Evolutionary conservation across 2,797 vertebrate species (phyloP).

Genomic region (Pangasius djambal): DNA sequence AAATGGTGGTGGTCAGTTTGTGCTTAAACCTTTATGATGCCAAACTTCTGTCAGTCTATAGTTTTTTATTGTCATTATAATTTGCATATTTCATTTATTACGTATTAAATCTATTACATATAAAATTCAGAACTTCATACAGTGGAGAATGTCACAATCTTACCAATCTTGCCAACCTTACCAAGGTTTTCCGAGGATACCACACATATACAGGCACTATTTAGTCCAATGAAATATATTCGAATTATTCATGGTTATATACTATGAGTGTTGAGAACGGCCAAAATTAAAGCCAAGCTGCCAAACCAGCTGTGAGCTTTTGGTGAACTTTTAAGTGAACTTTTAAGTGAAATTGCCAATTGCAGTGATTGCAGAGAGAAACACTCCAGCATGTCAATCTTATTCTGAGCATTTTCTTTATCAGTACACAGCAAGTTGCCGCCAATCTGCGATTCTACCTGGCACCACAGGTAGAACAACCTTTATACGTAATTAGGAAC

Average conservation of each 20-base stretch:
- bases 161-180: background rate
- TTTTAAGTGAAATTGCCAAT: constrained; percentile 11
- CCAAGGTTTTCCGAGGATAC: too few species aligned
- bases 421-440: constrained; percentile 58
- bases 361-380: constrained; percentile 23
- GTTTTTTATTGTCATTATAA: too few species aligned
- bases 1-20: background rate
- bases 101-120: background rate
- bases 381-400: constrained; percentile 32
- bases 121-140: background rate
- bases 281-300: background rate
- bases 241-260: background rate
- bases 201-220: background rate
- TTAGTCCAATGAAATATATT: background rate
- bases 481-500: constrained; percentile 75
- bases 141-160: background rate
- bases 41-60: background rate
- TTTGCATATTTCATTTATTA: background rate
- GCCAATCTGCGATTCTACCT: constrained; percentile 64
- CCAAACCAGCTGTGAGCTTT: background rate
- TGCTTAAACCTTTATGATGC: background rate
- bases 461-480: constrained; percentile 71
- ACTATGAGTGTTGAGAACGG: background rate
- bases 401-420: constrained; percentile 23
- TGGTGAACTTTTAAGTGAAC: constrained; percentile 5